Evolutionary conservation across 2,113 vertebrate species (phyloP).

Genomic region (Trematocara stigmaticum): DNA sequence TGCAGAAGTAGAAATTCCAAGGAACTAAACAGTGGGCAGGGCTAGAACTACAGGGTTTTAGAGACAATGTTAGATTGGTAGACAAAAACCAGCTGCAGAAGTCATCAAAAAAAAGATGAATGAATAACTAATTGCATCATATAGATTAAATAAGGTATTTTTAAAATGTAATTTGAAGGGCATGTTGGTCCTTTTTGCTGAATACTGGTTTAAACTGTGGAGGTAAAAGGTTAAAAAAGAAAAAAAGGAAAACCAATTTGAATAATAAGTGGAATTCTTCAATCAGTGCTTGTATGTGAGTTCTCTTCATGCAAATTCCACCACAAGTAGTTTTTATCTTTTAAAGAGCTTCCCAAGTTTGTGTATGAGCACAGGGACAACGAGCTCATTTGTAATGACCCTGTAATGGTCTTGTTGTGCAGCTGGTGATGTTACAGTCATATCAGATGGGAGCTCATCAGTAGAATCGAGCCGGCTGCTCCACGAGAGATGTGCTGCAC

Average conservation of each 20-base stretch:
- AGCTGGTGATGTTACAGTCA: slow-evolving; percentile 9
- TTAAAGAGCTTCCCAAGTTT: neutral
- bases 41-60: neutral
- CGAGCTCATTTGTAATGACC: neutral
- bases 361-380: neutral
- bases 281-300: neutral
- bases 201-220: neutral
- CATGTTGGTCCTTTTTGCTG: neutral
- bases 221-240: neutral
- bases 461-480: neutral
- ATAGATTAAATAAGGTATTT: neutral
- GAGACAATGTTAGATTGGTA: neutral
- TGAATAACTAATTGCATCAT: neutral
- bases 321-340: neutral
- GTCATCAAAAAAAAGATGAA: neutral
- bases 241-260: neutral
- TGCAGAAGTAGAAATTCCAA: neutral
- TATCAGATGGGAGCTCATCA: slow-evolving; percentile 40
- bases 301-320: neutral
- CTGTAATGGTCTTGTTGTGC: slow-evolving; percentile 7
- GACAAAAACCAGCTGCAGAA: neutral
- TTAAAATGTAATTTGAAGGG: neutral
- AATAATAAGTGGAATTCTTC: neutral
- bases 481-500: neutral
- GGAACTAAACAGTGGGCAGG: neutral